These are phyloP conservation scores for Dromiciops gliroides DNA, from an alignment of 2,113 vertebrate genomes.

Conservation along the genomic window DNA sequence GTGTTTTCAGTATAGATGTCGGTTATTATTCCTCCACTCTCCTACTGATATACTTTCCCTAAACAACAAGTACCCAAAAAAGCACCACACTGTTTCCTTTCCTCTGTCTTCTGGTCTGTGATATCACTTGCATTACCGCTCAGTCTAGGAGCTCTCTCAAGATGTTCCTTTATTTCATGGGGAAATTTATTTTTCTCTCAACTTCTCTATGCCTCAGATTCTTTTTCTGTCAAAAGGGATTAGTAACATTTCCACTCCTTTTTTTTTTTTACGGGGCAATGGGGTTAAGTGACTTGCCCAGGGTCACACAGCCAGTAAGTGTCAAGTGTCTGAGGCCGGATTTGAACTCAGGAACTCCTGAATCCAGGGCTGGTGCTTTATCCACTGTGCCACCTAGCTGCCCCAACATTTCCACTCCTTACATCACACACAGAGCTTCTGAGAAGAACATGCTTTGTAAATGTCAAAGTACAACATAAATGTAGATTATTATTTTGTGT, in stretches of 20 bases:
- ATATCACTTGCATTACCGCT: not conserved
- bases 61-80: not conserved
- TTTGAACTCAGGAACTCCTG: too few species aligned
- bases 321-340: too few species aligned
- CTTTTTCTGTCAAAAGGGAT: not conserved
- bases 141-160: not conserved
- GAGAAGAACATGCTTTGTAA: not conserved
- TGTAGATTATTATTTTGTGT: slow-evolving; percentile 17
- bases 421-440: not conserved
- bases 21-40: not conserved
- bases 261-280: too few species aligned
- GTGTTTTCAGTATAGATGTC: not conserved
- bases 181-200: not conserved
- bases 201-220: not conserved
- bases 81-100: not conserved
- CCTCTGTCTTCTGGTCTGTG: not conserved
- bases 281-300: too few species aligned
- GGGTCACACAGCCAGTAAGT: too few species aligned
- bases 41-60: not conserved
- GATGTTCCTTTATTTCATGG: not conserved
- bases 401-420: not conserved
- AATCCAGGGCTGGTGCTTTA: too few species aligned
- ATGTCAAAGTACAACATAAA: not conserved
- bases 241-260: not conserved
- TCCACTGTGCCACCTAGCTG: too few species aligned